Evolutionary conservation across 37 sponge, comb jelly and placozoan genomes (phyloP).

Genomic region (Petrosia ficiformis): DNA sequence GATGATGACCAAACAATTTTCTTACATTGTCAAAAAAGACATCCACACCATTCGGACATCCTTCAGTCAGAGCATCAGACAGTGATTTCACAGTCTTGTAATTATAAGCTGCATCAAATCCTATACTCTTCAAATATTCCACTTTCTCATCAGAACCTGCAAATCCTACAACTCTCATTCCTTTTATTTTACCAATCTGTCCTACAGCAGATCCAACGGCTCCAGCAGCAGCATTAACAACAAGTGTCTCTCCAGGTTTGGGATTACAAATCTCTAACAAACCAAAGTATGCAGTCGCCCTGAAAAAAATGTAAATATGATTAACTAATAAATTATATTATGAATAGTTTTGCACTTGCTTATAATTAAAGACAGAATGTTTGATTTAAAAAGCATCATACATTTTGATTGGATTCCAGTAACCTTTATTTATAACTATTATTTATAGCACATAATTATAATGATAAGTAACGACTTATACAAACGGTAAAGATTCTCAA

Average conservation of each 20-base stretch:
- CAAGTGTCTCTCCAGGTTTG: conserved; percentile 82
- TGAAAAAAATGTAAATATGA: conserved; percentile 24
- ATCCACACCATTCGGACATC: conserved; percentile 87
- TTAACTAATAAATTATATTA: conserved; percentile 2
- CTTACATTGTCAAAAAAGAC: conserved; percentile 91
- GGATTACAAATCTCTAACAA: conserved; percentile 62
- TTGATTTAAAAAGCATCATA: too few relatives aligned
- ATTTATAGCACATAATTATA: too few relatives aligned
- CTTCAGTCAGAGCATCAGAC: conserved; percentile 57
- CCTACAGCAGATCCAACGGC: conserved; percentile 89
- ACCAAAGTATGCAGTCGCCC: conserved; percentile 89
- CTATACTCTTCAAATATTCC: conserved; percentile 48
- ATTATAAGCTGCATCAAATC: conserved; percentile 91
- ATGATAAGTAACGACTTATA: too few relatives aligned
- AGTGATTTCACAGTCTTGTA: conserved; percentile 81
- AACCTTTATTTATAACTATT: too few relatives aligned
- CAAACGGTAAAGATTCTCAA: too few relatives aligned
- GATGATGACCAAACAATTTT: not conserved
- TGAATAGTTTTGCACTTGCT: not conserved
- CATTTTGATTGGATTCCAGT: too few relatives aligned
- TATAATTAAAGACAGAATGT: not conserved
- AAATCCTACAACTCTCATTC: conserved; percentile 81
- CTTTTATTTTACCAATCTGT: conserved; percentile 85
- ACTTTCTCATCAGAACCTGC: conserved; percentile 86
- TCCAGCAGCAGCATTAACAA: conserved; percentile 88